Base-by-base conservation (phyloP, 2,797 vertebrate genomes). In the Spizella passerina region DNA sequence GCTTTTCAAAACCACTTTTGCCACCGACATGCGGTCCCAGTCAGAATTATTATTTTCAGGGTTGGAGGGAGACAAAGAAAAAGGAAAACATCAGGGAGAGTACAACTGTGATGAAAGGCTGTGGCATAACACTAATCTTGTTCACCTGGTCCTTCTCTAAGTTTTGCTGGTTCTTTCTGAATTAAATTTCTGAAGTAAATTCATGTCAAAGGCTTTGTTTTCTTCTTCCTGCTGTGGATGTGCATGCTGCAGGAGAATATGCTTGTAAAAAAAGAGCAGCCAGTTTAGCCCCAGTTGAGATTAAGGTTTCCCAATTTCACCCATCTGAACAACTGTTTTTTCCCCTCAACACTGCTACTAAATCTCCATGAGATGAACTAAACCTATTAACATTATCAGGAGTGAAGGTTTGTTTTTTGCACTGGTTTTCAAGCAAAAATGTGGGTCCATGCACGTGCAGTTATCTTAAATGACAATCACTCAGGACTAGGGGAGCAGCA, bases 1-100 rank as follows among this genome's bases (percentile, higher is more conserved):
- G 91, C 39, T 94, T 71, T 41, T 61, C 61, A 46, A 89, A 87
- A 72, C 60, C 88, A 56, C 41, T 84, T 91, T 65, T 91, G 61
- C 79, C 80, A 92, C 72, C 4, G 1, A 75, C 39, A 13, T 5
- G 5, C 34, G 41, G 30, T 65, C 59, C 66, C 52, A 64, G 16
- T 13, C 27, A 86, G 17, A 86, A 55, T 83, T 76, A 75, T 69
- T 92, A 72, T 86, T 81, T 88, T 73, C 68, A 78, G 72, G 14
- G 34, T 32, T 85, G 41, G 26, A 69, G 22, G 19, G 29, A 83
- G 38, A 88, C 30, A 52, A 66, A 71, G 9, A 43, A 68, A 82
- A 79, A 7, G 41, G 27, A 68, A 75, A 86, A 20, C n/a, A 84
- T 39, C 20, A 55, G 23, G 71, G 36, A 50, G 5, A 64, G 27